phyloP scores from a whole-genome alignment of 2,113 vertebrate species.

The Heterochromis multidens region DNA sequence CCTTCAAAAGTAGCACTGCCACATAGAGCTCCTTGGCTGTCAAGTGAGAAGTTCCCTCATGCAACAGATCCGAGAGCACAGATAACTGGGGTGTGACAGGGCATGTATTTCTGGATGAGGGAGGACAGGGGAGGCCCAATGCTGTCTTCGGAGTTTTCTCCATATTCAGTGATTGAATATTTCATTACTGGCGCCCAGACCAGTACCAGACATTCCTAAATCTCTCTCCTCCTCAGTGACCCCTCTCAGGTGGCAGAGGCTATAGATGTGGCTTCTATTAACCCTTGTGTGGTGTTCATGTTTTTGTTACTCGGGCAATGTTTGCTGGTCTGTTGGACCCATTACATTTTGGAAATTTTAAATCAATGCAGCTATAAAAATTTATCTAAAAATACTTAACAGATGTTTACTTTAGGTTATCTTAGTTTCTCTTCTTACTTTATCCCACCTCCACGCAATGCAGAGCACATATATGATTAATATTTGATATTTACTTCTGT shows the following conservation, averaged over 20 bases:
- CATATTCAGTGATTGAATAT: slow-evolving; percentile 52
- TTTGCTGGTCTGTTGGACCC: not conserved
- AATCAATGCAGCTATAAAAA: not conserved
- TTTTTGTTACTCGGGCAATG: not conserved
- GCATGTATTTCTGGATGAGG: slow-evolving; percentile 30
- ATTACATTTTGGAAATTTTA: not conserved
- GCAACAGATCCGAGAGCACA: slow-evolving; percentile 1
- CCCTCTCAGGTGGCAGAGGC: slow-evolving; percentile 51
- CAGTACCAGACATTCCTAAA: slow-evolving; percentile 48
- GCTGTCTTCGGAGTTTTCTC: slow-evolving; percentile 27
- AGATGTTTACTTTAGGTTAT: too few species aligned
- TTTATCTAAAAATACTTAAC: not conserved
- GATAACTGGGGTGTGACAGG: slow-evolving; percentile 41
- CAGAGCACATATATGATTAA: not conserved
- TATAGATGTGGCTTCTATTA: slow-evolving; percentile 67
- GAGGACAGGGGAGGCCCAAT: slow-evolving; percentile 42
- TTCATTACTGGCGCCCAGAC: slow-evolving; percentile 50
- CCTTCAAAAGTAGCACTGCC: slow-evolving; percentile 30
- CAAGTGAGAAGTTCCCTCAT: slow-evolving; percentile 1
- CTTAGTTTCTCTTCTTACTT: too few species aligned
- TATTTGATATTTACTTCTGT: too few species aligned
- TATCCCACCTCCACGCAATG: not conserved
- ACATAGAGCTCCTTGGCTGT: not conserved
- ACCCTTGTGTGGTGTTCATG: not conserved
- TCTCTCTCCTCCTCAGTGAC: slow-evolving; percentile 31